Conservation (phyloP, 2,113 vertebrate genomes). For the Psettodes erumei region DNA sequence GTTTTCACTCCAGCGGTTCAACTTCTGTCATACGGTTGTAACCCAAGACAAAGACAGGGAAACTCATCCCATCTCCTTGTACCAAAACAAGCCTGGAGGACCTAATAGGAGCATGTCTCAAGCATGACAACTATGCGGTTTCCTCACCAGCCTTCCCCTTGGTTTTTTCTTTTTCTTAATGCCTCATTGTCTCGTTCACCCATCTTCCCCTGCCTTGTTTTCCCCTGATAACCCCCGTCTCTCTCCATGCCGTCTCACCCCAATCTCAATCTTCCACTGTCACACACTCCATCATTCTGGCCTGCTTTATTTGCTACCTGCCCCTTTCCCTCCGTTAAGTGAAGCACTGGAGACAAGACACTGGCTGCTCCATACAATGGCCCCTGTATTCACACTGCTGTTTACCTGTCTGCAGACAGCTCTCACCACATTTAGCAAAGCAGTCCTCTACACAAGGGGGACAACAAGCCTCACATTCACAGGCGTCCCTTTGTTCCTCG, state of each 20-base stretch:
- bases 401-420: constrained; percentile 52
- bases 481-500: constrained; percentile 55
- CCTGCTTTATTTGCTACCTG: constrained; percentile 29
- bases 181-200: constrained; percentile 53
- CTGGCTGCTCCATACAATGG: constrained; percentile 55
- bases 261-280: constrained; percentile 66
- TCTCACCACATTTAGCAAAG: constrained; percentile 31
- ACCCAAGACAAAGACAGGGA: constrained; percentile 60
- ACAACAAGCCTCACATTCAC: constrained; percentile 27
- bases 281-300: constrained; percentile 62
- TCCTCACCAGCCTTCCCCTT: constrained; percentile 26
- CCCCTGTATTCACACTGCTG: constrained; percentile 36
- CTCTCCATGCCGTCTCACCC: constrained; percentile 55
- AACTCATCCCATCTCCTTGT: constrained; percentile 56
- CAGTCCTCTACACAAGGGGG: not conserved
- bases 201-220: constrained; percentile 50
- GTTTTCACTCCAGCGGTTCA: constrained; percentile 48
- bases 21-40: constrained; percentile 59
- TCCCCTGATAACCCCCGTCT: constrained; percentile 63
- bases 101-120: constrained; percentile 57
- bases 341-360: constrained; percentile 57
- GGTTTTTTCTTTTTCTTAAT: constrained; percentile 20
- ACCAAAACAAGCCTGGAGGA: constrained; percentile 72
- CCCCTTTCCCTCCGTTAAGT: constrained; percentile 55
- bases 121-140: constrained; percentile 64